Base-by-base conservation (phyloP, 2,113 vertebrate genomes). In the Pyxicephalus adspersus region DNA sequence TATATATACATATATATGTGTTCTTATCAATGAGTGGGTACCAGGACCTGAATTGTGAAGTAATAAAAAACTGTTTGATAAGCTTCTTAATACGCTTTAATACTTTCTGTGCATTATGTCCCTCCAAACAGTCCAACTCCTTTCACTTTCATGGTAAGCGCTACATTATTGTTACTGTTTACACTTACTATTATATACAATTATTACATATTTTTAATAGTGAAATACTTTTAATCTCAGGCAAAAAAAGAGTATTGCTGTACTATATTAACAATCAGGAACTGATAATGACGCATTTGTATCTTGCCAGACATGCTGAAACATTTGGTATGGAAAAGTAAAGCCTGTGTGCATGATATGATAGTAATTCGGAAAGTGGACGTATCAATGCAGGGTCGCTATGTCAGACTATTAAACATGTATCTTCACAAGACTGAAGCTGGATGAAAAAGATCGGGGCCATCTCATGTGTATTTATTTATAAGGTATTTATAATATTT, bases 251-350 rank as follows among this genome's bases (percentile, higher is more conserved):
- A 71, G 2, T 55, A 29, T 52, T 70, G 22, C 11, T 45, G 11
- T 45, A 9, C 11, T 3, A 45, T 45, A 45, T 45, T 9, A 45
- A 45, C 38, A 15, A 45, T 9, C 38, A 45, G 38, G 15, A 15
- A 70, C 38, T 51, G 92, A 93, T 94, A 93, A 94, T 92, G 92
- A 94, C 91, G 93, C 94, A 92, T 94, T 95, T 94, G 92, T 94
- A 88, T 92, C 93, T 92, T 91, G 93, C 92, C 93, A 93, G 92
- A 84, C 84, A 87, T 92, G 92, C 91, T 93, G 91, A 93, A 94
- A 91, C 92, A 90, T 90, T 92, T 92, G 91, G 92, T 89, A 90
- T 89, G 91, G 92, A 93, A 93, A 91, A 90, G 90, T 92, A 93
- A 91, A 89, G 89, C 92, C 91, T 92, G 88, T 90, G 92, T 88